Conservation (phyloP, 2,888 invertebrate species). For the Apomyelois bistriatella region DNA sequence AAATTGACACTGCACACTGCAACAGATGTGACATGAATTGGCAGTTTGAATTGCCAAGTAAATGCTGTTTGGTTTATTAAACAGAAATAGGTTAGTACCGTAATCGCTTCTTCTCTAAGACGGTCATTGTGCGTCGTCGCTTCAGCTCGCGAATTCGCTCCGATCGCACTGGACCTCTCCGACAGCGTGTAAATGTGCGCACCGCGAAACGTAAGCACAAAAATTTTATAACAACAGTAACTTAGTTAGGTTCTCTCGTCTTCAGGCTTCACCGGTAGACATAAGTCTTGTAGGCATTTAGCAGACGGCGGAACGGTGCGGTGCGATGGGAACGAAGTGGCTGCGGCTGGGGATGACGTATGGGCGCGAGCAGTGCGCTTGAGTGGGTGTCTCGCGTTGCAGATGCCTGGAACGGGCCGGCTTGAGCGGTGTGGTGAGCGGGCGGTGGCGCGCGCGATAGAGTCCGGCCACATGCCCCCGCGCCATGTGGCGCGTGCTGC, state of each 20-base stretch:
- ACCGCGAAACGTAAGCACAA: constrained; percentile 38
- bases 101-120: constrained; percentile 51
- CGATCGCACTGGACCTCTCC: constrained; percentile 77
- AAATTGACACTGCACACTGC: constrained; percentile 5
- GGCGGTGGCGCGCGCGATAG: constrained; percentile 65
- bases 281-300: constrained; percentile 42
- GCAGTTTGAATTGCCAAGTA: neutral
- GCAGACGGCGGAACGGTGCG: constrained; percentile 62
- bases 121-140: constrained; percentile 61
- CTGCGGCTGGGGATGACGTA: constrained; percentile 39
- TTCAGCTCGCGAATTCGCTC: constrained; percentile 67
- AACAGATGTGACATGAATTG: constrained; percentile 2
- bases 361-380: constrained; percentile 63
- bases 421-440: constrained; percentile 49
- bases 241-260: constrained; percentile 44
- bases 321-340: constrained; percentile 71
- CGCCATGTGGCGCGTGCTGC: constrained; percentile 79
- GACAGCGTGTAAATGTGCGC: constrained; percentile 57
- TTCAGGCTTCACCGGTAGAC: constrained; percentile 43
- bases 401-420: constrained; percentile 68
- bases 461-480: constrained; percentile 73
- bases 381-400: constrained; percentile 76
- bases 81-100: constrained; percentile 62
- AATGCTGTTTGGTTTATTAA: constrained; percentile 3
- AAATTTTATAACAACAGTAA: constrained; percentile 31